phyloP scores from a whole-genome alignment of 2,113 vertebrate species.

The Solea senegalensis region DNA sequence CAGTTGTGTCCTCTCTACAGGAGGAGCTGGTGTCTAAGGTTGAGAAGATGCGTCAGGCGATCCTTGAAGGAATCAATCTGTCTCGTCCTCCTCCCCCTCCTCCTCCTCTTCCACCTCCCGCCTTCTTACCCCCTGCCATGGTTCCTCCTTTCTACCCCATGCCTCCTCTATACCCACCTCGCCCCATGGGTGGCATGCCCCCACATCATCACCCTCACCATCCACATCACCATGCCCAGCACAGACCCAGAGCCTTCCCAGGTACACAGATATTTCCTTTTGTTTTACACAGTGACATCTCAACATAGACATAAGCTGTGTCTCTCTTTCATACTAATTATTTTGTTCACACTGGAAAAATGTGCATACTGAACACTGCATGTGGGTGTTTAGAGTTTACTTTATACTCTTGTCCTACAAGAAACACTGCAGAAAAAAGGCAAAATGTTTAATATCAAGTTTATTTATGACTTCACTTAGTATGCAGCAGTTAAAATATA shows the following conservation, averaged over 20 bases:
- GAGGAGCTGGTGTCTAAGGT: constrained; percentile 88
- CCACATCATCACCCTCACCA: constrained; percentile 82
- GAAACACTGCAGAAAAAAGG: too few species aligned
- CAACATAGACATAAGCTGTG: neutral
- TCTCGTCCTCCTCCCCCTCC: constrained; percentile 85
- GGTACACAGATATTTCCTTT: constrained; percentile 65
- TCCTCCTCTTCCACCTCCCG: constrained; percentile 87
- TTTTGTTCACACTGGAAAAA: too few species aligned
- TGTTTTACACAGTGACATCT: neutral
- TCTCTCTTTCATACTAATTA: too few species aligned
- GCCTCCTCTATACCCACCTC: constrained; percentile 85
- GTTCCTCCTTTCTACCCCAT: constrained; percentile 88
- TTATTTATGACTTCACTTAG: neutral
- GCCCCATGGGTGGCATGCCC: constrained; percentile 86
- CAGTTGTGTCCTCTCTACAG: constrained; percentile 48
- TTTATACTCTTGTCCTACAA: too few species aligned
- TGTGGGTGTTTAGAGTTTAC: too few species aligned
- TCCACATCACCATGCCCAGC: constrained; percentile 77
- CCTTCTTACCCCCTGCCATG: constrained; percentile 87
- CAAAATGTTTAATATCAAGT: too few species aligned
- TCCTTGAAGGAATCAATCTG: constrained; percentile 90
- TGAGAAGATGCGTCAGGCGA: constrained; percentile 93
- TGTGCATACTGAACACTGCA: too few species aligned
- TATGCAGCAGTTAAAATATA: neutral
- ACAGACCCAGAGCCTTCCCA: constrained; percentile 88